phyloP scores from a whole-genome alignment of 2,797 vertebrate species.

The Thamnophis elegans region DNA sequence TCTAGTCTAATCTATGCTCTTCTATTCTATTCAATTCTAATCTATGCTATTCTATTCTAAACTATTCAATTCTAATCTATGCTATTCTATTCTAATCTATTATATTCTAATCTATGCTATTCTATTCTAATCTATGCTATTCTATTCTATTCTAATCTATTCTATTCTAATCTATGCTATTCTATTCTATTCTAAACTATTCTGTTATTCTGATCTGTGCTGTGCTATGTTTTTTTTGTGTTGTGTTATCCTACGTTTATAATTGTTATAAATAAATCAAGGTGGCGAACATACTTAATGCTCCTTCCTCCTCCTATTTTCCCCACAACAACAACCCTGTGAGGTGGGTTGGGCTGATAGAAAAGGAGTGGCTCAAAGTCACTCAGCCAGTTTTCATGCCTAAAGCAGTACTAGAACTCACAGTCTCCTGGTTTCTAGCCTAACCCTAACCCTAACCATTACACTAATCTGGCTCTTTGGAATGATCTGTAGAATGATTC shows the following conservation, averaged over 20 bases:
- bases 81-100: too few relatives aligned
- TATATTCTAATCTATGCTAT: too few relatives aligned
- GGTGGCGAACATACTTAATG: not conserved
- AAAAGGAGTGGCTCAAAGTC: not conserved
- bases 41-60: too few relatives aligned
- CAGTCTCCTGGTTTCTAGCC: not conserved
- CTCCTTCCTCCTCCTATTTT: not conserved
- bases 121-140: too few relatives aligned
- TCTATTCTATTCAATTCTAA: too few relatives aligned
- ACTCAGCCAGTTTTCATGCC: not conserved
- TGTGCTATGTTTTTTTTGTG: not conserved
- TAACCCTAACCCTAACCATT: not conserved
- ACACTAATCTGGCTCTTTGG: not conserved
- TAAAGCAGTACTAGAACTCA: not conserved
- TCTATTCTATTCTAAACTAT: too few relatives aligned
- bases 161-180: too few relatives aligned
- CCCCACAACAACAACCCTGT: not conserved
- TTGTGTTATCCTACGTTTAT: not conserved
- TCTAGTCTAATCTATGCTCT: too few relatives aligned
- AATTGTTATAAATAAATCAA: not conserved
- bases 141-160: rapidly evolving
- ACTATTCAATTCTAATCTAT: too few relatives aligned
- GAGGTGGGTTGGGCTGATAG: not conserved
- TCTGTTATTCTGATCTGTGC: too few relatives aligned
- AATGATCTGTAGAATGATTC: not conserved